A percentile compares a stretch with the other conserved stretches of the same genome.
Conservation (phyloP, 2,797 vertebrate species). For the Trichosurus vulpecula region DNA sequence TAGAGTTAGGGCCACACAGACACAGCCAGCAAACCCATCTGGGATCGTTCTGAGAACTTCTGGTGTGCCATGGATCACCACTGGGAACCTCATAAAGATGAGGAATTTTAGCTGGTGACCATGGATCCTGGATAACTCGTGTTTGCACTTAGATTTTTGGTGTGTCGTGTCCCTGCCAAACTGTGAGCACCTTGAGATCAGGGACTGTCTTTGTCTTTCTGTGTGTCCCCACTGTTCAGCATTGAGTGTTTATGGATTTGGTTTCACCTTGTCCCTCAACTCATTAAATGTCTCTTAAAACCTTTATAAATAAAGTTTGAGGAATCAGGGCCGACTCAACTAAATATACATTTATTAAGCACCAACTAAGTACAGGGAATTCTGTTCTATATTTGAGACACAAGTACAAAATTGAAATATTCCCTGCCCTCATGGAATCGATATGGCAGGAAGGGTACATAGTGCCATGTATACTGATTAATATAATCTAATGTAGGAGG, state of each 20-base stretch:
- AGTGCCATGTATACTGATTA: background rate
- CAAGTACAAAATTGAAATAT: background rate
- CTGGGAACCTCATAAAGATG: background rate
- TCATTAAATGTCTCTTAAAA: background rate
- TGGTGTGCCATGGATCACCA: background rate
- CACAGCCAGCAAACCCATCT: background rate
- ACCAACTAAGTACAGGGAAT: background rate
- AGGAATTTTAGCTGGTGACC: background rate
- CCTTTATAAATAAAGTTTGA: background rate
- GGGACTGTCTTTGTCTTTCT: background rate
- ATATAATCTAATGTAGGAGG: background rate
- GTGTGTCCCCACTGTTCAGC: background rate
- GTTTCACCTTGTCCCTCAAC: background rate
- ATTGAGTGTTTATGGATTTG: background rate
- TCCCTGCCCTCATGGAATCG: background rate
- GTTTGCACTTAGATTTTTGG: background rate
- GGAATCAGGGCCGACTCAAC: background rate
- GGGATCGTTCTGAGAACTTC: background rate
- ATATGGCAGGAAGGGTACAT: background rate
- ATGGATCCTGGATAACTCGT: fast-evolving
- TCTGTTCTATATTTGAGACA: background rate
- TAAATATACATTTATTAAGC: background rate
- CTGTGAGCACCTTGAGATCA: background rate
- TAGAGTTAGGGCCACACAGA: background rate
- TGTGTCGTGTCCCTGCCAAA: background rate